Percentiles rank a stretch among this genome's conserved stretches.
These are phyloP conservation scores for Mormoops blainvillei DNA, from an alignment of 2,113 vertebrate genomes.

Conservation along the genomic window DNA sequence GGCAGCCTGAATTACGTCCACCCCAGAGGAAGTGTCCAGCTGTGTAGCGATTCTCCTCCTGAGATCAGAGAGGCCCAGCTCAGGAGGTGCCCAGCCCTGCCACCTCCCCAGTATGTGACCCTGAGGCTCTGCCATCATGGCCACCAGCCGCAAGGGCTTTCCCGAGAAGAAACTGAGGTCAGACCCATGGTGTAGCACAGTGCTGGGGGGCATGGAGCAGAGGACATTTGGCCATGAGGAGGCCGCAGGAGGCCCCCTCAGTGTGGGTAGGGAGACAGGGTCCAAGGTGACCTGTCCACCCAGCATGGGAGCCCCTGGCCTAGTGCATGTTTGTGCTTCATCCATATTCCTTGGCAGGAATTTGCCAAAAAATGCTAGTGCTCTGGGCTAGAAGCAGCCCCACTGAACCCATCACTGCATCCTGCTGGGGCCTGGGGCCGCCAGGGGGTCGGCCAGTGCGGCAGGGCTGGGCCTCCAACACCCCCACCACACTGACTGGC, in stretches of 20 bases:
- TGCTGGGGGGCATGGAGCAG: too few species aligned
- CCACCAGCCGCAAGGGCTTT: background rate
- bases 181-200: background rate
- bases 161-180: background rate
- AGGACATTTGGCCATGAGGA: background rate
- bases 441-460: background rate
- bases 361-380: background rate
- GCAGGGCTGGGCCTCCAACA: background rate
- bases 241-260: background rate
- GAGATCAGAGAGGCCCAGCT: background rate
- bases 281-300: background rate
- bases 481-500: fast-evolving
- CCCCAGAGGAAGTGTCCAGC: background rate
- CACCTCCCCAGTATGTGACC: background rate
- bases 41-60: fast-evolving
- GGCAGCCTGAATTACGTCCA: fast-evolving
- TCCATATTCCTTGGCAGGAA: background rate
- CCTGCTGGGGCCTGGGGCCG: background rate
- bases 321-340: fast-evolving
- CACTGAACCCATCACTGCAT: fast-evolving
- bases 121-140: background rate
- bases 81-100: background rate
- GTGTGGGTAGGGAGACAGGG: background rate
- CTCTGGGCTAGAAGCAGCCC: background rate
- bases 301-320: background rate